Base-by-base conservation (phyloP, 1,140 invertebrate genomes). In the Aphelinus atriplicis region DNA sequence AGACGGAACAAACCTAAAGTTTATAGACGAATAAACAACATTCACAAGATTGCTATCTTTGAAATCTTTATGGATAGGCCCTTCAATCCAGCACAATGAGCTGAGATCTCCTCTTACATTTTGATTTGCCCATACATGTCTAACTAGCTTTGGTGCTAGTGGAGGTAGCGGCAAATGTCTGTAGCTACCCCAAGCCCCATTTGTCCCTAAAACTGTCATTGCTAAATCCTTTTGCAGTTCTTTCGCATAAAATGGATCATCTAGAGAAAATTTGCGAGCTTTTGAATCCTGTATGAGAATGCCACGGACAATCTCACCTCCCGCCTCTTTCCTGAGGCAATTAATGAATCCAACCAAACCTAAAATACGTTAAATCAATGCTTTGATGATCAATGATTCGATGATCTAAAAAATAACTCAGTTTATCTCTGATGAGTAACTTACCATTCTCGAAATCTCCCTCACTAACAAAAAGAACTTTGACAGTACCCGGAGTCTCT, bases 271-370 rank as follows among this genome's bases (percentile, higher is more conserved):
- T 2, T 85, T 78, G 3, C 93, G 93, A 6, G 91, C 93, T 63
- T 89, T 88, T 2, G 86, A 80, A 78, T 94, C 93, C 77, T 91
- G 86, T 58, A 95, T 91, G 7, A 93, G 88, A 3, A 94, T 81
- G 51, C 91, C 90, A 65, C 89, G 89, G 3, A 92, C 84, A 9
- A 91, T 85, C 76, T 92, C 89, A 67, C 92, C 91, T 71, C 91
- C 90, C 6, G 91, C 91, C 80, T 95, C 94, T 80, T 89, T 91
- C 73, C 91, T 86, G 0, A 95, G 77, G 80, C 94, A 95, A 64
- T 94, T 95, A 0, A 93, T 89, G 26, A 98, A 85, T 10, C 97
- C 97, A 42, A 98, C 80, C 26, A 97, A 87, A 48, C 97, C 97
- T 48, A 26, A 26, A 26, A 26, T 26, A 26, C 26, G 26, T 26